A percentile compares a stretch with the other conserved stretches of the same genome.
phyloP scores from a whole-genome alignment of 2,888 invertebrate species.

The Ornithoptera priamus region DNA sequence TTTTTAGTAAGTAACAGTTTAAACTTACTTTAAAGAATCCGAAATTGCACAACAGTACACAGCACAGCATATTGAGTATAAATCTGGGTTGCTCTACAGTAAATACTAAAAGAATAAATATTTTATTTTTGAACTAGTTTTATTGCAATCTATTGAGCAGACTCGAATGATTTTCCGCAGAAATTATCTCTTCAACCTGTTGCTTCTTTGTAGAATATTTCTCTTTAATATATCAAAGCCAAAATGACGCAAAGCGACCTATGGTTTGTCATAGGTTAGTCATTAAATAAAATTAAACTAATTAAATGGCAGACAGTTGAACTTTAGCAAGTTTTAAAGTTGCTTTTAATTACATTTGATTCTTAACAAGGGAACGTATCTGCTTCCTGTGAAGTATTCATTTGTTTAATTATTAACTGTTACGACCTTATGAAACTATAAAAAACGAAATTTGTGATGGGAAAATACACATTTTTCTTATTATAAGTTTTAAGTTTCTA shows the following conservation, averaged over 20 bases:
- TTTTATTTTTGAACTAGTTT: background rate
- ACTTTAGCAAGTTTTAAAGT: background rate
- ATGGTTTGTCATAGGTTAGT: constrained; percentile 7
- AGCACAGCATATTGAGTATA: background rate
- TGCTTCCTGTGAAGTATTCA: background rate
- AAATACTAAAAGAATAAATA: background rate
- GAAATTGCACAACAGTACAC: background rate
- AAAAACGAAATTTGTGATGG: too few species aligned
- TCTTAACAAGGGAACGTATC: background rate
- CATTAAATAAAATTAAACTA: constrained; percentile 11
- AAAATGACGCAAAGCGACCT: background rate
- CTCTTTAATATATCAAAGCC: constrained; percentile 5
- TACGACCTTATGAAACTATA: background rate
- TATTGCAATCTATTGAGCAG: too few species aligned
- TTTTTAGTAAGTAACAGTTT: constrained; percentile 2
- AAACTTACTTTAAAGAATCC: background rate
- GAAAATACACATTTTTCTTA: too few species aligned
- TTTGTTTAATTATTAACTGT: background rate
- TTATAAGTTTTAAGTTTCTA: too few species aligned
- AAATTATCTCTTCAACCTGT: too few species aligned
- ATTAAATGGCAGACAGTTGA: background rate
- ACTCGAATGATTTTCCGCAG: too few species aligned
- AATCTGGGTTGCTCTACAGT: background rate
- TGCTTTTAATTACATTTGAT: background rate
- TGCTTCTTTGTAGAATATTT: background rate